Conservation (phyloP, 2,888 invertebrate species). For the Orthosia gracilis region DNA sequence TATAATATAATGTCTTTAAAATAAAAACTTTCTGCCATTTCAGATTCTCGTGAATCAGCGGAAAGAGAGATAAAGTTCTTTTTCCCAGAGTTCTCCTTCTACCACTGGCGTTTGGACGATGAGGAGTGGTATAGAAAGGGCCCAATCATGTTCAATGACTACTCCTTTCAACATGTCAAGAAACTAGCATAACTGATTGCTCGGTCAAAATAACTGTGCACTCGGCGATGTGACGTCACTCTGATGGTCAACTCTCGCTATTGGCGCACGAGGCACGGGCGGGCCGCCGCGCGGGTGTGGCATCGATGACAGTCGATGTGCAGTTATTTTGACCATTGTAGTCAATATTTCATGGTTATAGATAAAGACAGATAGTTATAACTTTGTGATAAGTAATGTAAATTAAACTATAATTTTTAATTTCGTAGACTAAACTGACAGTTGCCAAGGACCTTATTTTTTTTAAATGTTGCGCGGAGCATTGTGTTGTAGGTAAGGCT, state of each 20-base stretch:
- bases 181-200: constrained; percentile 67
- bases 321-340: constrained; percentile 50
- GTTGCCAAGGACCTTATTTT: too few species aligned
- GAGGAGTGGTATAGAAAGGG: constrained; percentile 88
- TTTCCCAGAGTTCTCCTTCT: constrained; percentile 95
- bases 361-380: neutral
- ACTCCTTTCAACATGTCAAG: constrained; percentile 90
- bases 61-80: constrained; percentile 95
- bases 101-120: constrained; percentile 92
- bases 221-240: too few species aligned
- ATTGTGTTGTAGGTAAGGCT: too few species aligned
- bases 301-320: too few species aligned
- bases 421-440: too few species aligned
- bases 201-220: too few species aligned
- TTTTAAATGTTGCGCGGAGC: too few species aligned
- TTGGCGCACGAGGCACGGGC: too few species aligned
- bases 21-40: constrained; percentile 68
- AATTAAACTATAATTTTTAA: too few species aligned
- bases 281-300: too few species aligned
- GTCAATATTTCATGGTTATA: neutral
- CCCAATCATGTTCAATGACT: constrained; percentile 89
- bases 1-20: neutral
- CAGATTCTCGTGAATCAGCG: constrained; percentile 95
- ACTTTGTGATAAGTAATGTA: constrained; percentile 19
- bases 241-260: too few species aligned